Evolutionary conservation across 2,797 vertebrate genomes (phyloP), one percentile per base, ranked within the genome.

Genomic region (Pangasius krempfi): DNA sequence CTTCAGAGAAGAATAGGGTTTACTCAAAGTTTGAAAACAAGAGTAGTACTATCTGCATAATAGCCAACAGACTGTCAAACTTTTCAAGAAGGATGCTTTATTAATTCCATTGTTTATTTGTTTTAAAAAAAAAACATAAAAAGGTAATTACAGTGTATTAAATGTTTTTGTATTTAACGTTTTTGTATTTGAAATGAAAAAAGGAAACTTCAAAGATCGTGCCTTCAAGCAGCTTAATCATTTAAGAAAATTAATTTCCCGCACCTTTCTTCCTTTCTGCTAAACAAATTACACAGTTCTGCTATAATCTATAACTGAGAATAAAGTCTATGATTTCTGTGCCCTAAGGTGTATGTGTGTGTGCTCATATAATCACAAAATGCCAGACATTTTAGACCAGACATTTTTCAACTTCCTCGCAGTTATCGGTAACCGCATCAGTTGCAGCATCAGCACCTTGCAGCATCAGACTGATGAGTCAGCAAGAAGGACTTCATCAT

Each of bases 361-460:
- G 70, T 44, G 81, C 22, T 62, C 25, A 64, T 58, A 33, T 56
- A 81, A 56, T 30, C 40, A 47, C 82, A 84, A 66, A 66, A 68
- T 2, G 1, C 44, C 60, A 76, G 82, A 13, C 12, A 73, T 64
- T 88, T 62, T 86, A 68, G 83, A 47, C 79, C 83, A 86, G 79
- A 75, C 25, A 30, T 90, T 84, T 50, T 80, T 30, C 47, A 30
- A 33, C 62, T 79, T 30, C 64, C 33, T 87, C 20, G 10, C 75
- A 80, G 52, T 86, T 89, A 85, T 50, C 10, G 60, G 86, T 54
- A 90, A 86, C 80, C 9, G 33, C 82, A 90, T 83, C 52, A 30
- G 68, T 87, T 88, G 88, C 86, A 82, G 85, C 81, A 84, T 89
- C 91, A 91, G 91, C 91, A 89, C 40, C 81, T 88, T 84, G 68